Base-by-base conservation (phyloP, 2,797 vertebrate genomes). In the Gymnoscopelus braueri region DNA sequence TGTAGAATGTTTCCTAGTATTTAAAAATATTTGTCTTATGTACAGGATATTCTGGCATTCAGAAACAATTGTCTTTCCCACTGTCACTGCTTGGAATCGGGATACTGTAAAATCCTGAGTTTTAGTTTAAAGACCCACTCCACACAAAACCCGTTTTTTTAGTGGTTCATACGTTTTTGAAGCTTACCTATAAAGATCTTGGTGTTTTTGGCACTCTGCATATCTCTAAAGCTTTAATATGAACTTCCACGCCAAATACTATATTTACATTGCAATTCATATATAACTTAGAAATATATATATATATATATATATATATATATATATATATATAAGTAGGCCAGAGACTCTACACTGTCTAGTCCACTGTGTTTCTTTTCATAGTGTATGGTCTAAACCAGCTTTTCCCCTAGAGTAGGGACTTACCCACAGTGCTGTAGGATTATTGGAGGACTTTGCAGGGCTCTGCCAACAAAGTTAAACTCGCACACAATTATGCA, bases 401-500 rank as follows among this genome's bases (percentile, higher is more conserved):
- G 19, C 23, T 71, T 14, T 39, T 29, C 35, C 9, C 32, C 26
- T 54, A 2, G 0, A 61, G 60, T 14, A n/a, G 56, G 23, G 39
- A 35, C 29, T 19, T 44, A 23, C 19, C 58, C 26, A 19, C 32
- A 32, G 63, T 39, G 13, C 23, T 53, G 15, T 67, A 61, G 60
- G 55, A 69, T 75, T 75, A 74, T 71, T 35, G 58, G 57, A 64
- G 65, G 67, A 66, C 69, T 84, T 71, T 77, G 61, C 48, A 53
- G 50, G 60, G 63, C 66, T 50, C 58, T 44, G 66, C 48, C 60
- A 51, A 71, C 70, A 60, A 44, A 67, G 48, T 57, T 73, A 58
- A 54, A 50, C 51, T 35, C 11, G 49, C 44, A 62, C 57, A 50
- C 54, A 59, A 62, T 55, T 50, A 52, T 51, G 72, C 66, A 60